A percentile compares a stretch with the other conserved stretches of the same genome.
Evolutionary conservation across 2,797 vertebrate genomes (phyloP).

Genomic region (Heterohyrax brucei): DNA sequence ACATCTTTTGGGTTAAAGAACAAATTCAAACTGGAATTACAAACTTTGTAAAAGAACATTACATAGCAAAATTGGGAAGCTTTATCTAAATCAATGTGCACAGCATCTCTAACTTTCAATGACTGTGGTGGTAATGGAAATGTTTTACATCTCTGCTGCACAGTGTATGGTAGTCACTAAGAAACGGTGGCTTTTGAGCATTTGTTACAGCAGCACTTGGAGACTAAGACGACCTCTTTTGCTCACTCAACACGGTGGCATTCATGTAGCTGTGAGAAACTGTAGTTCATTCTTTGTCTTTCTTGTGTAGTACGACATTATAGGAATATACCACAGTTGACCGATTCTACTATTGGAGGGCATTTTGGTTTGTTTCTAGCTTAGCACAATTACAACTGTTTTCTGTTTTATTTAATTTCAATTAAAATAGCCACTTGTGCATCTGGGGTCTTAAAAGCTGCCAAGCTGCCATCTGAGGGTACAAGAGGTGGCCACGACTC

Average conservation of each 20-base stretch:
- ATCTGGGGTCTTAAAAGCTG: too few relatives aligned
- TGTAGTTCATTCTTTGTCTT: too few relatives aligned
- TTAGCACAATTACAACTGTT: neutral
- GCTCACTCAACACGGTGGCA: too few relatives aligned
- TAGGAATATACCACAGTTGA: too few relatives aligned
- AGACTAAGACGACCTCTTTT: too few relatives aligned
- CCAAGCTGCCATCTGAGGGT: too few relatives aligned
- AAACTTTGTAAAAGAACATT: constrained; percentile 9
- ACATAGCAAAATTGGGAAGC: neutral
- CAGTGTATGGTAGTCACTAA: neutral
- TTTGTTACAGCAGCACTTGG: too few relatives aligned
- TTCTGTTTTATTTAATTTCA: neutral
- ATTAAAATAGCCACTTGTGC: neutral
- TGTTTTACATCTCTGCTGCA: neutral
- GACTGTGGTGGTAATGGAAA: neutral
- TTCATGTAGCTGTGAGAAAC: too few relatives aligned
- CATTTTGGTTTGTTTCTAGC: too few relatives aligned
- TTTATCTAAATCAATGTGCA: neutral
- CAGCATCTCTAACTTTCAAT: neutral
- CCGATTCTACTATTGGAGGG: too few relatives aligned
- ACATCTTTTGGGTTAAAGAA: constrained; percentile 4
- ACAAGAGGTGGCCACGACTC: too few relatives aligned
- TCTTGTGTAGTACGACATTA: too few relatives aligned
- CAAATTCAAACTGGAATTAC: constrained; percentile 18
- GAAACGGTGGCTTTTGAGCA: neutral